These are phyloP conservation scores for Manis crassicaudata DNA, from an alignment of 2,797 vertebrate species.

Conservation along the genomic window DNA sequence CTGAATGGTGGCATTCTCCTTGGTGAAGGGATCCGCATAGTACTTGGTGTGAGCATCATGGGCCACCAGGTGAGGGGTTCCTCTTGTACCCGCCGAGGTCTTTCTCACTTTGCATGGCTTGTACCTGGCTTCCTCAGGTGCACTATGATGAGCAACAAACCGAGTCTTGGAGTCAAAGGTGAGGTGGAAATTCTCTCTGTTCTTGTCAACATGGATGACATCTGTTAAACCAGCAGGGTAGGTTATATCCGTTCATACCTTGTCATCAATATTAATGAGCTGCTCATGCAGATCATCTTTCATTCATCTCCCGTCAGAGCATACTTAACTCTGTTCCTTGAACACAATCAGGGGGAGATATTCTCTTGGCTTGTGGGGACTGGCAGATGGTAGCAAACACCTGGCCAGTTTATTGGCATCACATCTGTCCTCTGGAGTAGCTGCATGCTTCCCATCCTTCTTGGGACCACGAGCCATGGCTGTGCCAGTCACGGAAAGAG, in stretches of 20 bases:
- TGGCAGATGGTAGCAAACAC: neutral
- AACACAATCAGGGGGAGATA: neutral
- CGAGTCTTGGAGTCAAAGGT: neutral
- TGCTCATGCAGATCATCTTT: neutral
- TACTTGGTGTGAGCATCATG: neutral
- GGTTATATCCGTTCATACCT: neutral
- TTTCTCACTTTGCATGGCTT: neutral
- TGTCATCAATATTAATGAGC: neutral
- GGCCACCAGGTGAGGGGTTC: neutral
- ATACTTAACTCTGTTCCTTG: neutral
- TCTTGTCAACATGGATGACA: neutral
- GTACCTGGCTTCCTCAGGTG: neutral
- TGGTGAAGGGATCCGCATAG: neutral
- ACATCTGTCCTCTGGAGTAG: neutral
- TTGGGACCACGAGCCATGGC: neutral
- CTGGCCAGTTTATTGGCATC: neutral
- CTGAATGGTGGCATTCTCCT: neutral
- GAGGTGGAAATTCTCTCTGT: neutral
- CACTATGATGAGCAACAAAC: neutral
- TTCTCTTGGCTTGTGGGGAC: neutral
- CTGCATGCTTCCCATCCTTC: neutral
- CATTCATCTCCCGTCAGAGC: neutral
- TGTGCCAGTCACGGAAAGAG: neutral
- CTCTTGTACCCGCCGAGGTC: neutral
- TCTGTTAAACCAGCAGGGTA: neutral